Conservation (phyloP, 1,140 invertebrate species). For the Pinna nobilis region DNA sequence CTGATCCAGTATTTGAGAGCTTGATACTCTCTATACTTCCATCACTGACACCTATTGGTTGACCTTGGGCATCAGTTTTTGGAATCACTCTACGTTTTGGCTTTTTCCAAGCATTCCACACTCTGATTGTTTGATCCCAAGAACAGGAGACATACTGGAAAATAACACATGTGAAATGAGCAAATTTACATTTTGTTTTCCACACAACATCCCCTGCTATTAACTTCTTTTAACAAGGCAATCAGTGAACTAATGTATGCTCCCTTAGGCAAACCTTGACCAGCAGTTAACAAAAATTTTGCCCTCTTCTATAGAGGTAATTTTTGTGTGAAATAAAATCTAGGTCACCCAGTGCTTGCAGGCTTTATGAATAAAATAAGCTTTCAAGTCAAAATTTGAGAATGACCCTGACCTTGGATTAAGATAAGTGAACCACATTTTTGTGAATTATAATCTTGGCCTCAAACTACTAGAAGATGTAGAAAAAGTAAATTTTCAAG, state of each 20-base stretch:
- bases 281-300: not conserved
- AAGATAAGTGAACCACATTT: not conserved
- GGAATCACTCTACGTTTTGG: conserved; percentile 50
- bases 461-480: not conserved
- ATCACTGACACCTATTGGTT: not conserved
- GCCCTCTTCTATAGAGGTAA: not conserved
- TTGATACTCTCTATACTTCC: conserved; percentile 27
- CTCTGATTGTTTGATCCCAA: conserved; percentile 72
- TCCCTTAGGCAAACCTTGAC: no score
- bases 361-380: no score
- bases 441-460: not conserved
- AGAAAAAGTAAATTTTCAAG: no score
- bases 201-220: no score
- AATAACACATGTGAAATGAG: not conserved
- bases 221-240: no score
- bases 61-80: conserved; percentile 28
- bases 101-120: conserved; percentile 74
- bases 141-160: conserved; percentile 72
- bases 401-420: no score
- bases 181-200: no score
- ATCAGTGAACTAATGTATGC: no score
- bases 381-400: no score
- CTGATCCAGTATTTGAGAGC: conserved; percentile 18
- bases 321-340: no score
- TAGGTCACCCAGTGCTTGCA: no score